Evolutionary conservation across 2,888 invertebrate genomes (phyloP), one percentile per base, ranked within the genome.

Genomic region (Drosophila aldrichi): DNA sequence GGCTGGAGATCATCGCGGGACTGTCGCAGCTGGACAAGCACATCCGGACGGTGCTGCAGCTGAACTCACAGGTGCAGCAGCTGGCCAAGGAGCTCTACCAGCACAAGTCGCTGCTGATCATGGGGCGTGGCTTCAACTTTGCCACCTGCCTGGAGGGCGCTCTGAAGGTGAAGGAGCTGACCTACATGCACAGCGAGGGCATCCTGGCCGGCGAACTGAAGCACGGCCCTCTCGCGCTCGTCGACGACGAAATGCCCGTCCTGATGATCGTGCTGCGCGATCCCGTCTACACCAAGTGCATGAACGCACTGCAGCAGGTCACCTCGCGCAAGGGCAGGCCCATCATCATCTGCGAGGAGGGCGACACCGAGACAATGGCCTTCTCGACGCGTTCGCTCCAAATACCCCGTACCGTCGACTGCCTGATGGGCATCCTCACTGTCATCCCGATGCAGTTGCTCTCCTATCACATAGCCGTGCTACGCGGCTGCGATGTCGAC

Each of bases 131-230:
- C 52, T 99, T 97, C 93, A 99, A 99, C 93, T 99, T 97, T 90
- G 98, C 99, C 36, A 99, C 99, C 3, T 99, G 99, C 91, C 94
- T 99, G 89, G 99, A 99, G 94, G 99, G 99, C 63, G 97, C 97
- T 25, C 93, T 98, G 3, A 99, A 99, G 96, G 97, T 99, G 36
- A 99, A 99, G 93, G 99, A 99, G 92, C 94, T 99, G 92, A 99
- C 99, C 0, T 99, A 99, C 94, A 99, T 99, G 98, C 99, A 99
- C 94, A 98, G 98, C 88, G 98, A 98, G 93, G 98, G 98, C n/a
- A 99, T 99, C 77, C 96, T 99, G 95, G 98, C 99, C 6, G 99
- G 99, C 55, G 99, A 99, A 94, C 94, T 99, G 86, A 99, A 99
- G 92, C 99, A 99, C 91, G 99, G 99, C 9, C 99, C 99, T 0